Conservation (phyloP, 2,797 vertebrate genomes). For the Phrynocephalus forsythii region DNA sequence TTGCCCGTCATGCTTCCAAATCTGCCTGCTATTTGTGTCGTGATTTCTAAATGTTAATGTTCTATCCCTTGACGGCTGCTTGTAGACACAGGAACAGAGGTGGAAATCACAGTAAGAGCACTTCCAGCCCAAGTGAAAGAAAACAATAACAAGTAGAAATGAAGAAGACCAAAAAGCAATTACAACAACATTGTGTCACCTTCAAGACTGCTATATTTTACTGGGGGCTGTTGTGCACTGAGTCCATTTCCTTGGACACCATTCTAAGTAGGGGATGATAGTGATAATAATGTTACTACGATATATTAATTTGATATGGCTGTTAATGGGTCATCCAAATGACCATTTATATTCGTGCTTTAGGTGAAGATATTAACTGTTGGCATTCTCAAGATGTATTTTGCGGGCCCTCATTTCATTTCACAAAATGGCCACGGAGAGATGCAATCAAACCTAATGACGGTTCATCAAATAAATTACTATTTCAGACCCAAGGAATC, state of each 20-base stretch:
- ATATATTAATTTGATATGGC: neutral
- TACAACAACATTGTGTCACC: too few relatives aligned
- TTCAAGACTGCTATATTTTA: too few relatives aligned
- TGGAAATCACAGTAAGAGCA: neutral
- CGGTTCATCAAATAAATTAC: slow-evolving; percentile 28
- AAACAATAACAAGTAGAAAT: too few relatives aligned
- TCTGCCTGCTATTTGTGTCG: too few relatives aligned
- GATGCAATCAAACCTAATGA: slow-evolving; percentile 35
- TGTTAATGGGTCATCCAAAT: neutral
- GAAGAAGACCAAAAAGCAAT: too few relatives aligned
- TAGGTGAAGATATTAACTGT: slow-evolving; percentile 17
- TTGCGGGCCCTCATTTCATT: slow-evolving; percentile 24
- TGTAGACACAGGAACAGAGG: neutral
- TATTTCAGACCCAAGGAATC: slow-evolving; percentile 44
- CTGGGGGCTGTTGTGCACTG: too few relatives aligned
- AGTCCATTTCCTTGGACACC: too few relatives aligned
- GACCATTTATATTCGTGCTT: neutral
- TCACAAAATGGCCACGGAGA: neutral
- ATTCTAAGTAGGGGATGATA: too few relatives aligned
- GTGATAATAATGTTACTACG: too few relatives aligned
- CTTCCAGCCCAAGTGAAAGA: too few relatives aligned
- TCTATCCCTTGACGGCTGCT: neutral
- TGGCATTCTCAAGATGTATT: slow-evolving; percentile 27
- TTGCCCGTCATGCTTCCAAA: neutral
- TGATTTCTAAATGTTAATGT: too few relatives aligned